Base-by-base conservation (phyloP, 2,797 vertebrate species). In the Bucorvus abyssinicus region DNA sequence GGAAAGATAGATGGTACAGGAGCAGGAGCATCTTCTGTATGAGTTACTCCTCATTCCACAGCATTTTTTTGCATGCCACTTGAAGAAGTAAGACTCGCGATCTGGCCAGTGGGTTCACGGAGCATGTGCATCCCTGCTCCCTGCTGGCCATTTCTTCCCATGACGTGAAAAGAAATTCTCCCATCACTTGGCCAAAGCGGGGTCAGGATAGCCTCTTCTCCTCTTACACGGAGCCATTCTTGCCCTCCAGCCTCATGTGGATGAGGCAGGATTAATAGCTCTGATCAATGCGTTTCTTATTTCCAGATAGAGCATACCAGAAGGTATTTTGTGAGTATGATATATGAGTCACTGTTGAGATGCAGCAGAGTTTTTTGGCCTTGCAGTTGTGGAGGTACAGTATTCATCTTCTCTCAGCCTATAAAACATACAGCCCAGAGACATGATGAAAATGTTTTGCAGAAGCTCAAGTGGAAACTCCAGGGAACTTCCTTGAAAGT, bases 281-380 rank as follows among this genome's bases (percentile, higher is more conserved):
- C 24, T 86, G 76, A 88, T 87, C 64, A 73, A 21, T 16, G 7
- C 59, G 50, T 84, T 88, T 80, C 91, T 81, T 89, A 57, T 91
- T 87, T 93, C 82, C 85, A 82, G 55, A 84, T 44, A 79, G 27
- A 63, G 61, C 0, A 0, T 38, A 77, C 56, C 81, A 94, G 57
- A 50, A 95, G 73, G 76, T 69, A 61, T 85, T 91, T 91, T 84
- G 57, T 88, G 76, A 78, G 27, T 52, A 56, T 93, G 87, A 94
- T 88, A 26, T 61, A 94, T 91, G 76, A 95, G 65, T 80, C 71
- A 86, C 84, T 84, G 59, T 56, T 40, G 63, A 60, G 59, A 89
- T 88, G 82, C 52, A 91, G 57, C 65, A 85, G 75, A 68, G 55
- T 49, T 12, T 94, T 95, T 93, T 91, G 65, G 81, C 79, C 87